Evolutionary conservation across 2,888 invertebrate species (phyloP), one percentile per base, ranked within the genome.

Genomic region (Chaitophorus viminalis): DNA sequence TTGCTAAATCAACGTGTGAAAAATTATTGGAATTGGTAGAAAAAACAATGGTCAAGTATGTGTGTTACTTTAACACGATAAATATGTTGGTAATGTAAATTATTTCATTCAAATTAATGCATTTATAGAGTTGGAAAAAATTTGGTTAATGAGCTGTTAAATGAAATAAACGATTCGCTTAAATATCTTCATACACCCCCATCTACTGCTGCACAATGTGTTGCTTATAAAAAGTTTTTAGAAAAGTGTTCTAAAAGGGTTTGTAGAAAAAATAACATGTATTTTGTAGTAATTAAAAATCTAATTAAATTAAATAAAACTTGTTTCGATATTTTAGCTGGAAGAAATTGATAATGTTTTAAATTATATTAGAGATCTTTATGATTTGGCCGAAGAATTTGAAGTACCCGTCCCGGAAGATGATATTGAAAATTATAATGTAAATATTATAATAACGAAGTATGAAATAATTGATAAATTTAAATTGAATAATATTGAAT

Each of bases 341-440:
- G 94, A 94, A 36, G 92, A 92, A 39, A 93, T 98, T 90, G 96
- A 97, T 91, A 92, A 93, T 77, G 93, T 94, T 54, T 92, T 96
- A 11, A 96, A 96, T 91, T 95, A 97, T 91, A 94, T 96, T 11
- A 95, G 96, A 90, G 96, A 97, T 90, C 92, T 97, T 88, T 96
- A 97, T 91, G 95, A 97, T 89, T 93, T 97, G 8, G 95, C 96
- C 92, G 96, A 96, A 88, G 95, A 96, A 90, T 97, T 94, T 91
- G 92, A 93, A 52, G 95, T 97, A 88, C 93, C 93, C 0, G 94
- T 95, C 82, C 94, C 95, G 1, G 93, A 94, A 0, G 95, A 96
- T 83, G 96, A 96, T 89, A 93, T 93, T 92, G 92, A 93, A 9
- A 93, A 93, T 89, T 95, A 94, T 91, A 89, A 91, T 90, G 92